phyloP scores from a whole-genome alignment of 2,888 invertebrate genomes.

The Apoda limacodes region DNA sequence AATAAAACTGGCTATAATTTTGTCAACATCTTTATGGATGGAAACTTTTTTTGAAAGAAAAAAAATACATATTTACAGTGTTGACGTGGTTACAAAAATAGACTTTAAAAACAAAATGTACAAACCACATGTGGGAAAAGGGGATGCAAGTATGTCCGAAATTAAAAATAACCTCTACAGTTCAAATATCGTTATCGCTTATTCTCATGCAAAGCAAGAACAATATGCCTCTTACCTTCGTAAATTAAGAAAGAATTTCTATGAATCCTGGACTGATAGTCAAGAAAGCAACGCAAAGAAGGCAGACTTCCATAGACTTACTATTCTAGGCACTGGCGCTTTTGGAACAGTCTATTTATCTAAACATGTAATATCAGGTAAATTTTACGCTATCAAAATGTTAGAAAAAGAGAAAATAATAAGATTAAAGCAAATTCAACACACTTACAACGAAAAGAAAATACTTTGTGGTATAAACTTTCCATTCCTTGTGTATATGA shows the following conservation, averaged over 20 bases:
- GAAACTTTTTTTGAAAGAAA: too few species aligned
- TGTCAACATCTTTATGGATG: too few species aligned
- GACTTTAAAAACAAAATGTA: too few species aligned
- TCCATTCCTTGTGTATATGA: constrained; percentile 89
- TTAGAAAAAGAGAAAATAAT: constrained; percentile 88
- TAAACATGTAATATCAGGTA: constrained; percentile 67
- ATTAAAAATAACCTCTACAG: not conserved
- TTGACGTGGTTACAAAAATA: constrained; percentile 1
- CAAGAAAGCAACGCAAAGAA: constrained; percentile 30
- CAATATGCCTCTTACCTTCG: constrained; percentile 41
- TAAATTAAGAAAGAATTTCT: constrained; percentile 45
- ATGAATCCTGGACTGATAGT: constrained; percentile 50
- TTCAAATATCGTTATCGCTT: too few species aligned
- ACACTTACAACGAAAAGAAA: constrained; percentile 90
- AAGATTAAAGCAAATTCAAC: constrained; percentile 87
- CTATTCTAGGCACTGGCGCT: constrained; percentile 88
- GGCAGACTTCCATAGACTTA: constrained; percentile 78
- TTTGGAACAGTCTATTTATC: constrained; percentile 87
- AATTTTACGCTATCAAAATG: constrained; percentile 88
- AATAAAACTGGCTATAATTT: too few species aligned
- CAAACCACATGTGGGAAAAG: too few species aligned
- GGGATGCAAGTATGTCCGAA: not conserved
- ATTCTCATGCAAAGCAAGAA: constrained; percentile 40
- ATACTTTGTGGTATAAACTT: constrained; percentile 88
- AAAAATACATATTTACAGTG: too few species aligned